Conservation (phyloP, 2,888 invertebrate species). For the Myathropa florea region DNA sequence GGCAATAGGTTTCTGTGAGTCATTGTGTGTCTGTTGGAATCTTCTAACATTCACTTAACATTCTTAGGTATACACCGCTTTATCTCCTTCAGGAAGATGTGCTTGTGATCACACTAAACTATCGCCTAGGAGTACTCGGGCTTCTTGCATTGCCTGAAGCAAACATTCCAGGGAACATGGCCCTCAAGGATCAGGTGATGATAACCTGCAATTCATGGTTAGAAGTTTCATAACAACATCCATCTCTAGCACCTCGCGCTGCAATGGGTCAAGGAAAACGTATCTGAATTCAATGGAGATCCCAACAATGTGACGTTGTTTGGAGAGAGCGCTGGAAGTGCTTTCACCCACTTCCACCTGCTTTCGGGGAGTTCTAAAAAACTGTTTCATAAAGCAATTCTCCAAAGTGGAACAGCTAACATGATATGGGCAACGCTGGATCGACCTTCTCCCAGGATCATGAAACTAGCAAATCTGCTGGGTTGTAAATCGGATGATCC, state of each 20-base stretch:
- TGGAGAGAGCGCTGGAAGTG: slow-evolving; percentile 79
- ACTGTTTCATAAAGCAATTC: slow-evolving; percentile 78
- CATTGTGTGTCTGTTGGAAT: background rate
- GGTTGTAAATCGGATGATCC: slow-evolving; percentile 72
- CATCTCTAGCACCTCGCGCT: slow-evolving; percentile 79
- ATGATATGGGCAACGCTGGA: slow-evolving; percentile 78
- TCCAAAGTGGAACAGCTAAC: slow-evolving; percentile 78
- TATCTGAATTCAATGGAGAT: slow-evolving; percentile 81
- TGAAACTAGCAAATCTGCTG: slow-evolving; percentile 74
- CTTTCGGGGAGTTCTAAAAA: slow-evolving; percentile 75
- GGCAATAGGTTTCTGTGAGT: slow-evolving; percentile 77
- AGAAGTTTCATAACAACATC: background rate
- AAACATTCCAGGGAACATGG: slow-evolving; percentile 78
- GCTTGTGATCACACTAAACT: slow-evolving; percentile 78
- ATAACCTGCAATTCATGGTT: background rate
- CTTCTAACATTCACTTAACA: background rate
- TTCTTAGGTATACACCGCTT: slow-evolving; percentile 76
- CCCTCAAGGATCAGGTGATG: slow-evolving; percentile 78
- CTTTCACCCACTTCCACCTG: slow-evolving; percentile 77
- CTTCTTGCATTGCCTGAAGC: slow-evolving; percentile 78
- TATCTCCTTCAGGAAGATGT: slow-evolving; percentile 78
- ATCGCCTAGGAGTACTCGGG: slow-evolving; percentile 78
- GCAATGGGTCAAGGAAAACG: slow-evolving; percentile 80
- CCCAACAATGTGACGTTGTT: slow-evolving; percentile 78
- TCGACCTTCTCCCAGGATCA: slow-evolving; percentile 73